Evolutionary conservation across 2,888 invertebrate genomes (phyloP).

Genomic region (Charanyca ferruginea): DNA sequence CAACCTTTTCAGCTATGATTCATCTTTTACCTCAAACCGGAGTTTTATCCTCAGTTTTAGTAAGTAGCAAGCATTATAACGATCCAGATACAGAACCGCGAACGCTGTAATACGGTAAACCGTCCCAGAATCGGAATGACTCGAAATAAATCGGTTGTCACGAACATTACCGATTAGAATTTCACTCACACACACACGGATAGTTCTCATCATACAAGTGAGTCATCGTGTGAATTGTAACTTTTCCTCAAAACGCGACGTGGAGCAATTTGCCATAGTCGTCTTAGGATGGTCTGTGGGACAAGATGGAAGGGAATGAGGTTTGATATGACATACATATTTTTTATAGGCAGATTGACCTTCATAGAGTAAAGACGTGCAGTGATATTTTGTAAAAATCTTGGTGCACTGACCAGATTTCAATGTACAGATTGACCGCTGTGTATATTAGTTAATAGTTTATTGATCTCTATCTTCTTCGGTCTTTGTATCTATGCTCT

Average conservation of each 20-base stretch:
- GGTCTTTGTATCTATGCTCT: too few species aligned
- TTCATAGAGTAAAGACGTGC: too few species aligned
- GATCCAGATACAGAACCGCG: conserved; percentile 48
- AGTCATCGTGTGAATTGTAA: conserved; percentile 80
- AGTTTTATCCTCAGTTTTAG: conserved; percentile 4
- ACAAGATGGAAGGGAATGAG: conserved; percentile 22
- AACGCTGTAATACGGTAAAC: conserved; percentile 51
- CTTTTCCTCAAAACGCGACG: conserved; percentile 75
- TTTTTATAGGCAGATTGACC: too few species aligned
- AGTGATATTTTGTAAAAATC: too few species aligned
- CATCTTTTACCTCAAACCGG: background rate
- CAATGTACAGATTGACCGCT: too few species aligned
- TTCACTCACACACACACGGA: conserved; percentile 60
- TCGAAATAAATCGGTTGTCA: conserved; percentile 63
- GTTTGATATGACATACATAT: background rate
- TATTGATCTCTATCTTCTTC: too few species aligned
- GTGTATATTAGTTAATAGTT: too few species aligned
- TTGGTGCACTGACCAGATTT: too few species aligned
- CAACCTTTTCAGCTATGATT: background rate
- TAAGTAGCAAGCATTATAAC: conserved; percentile 37
- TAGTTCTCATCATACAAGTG: conserved; percentile 59
- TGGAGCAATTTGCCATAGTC: conserved; percentile 72
- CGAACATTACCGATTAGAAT: conserved; percentile 66
- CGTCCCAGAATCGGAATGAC: conserved; percentile 56
- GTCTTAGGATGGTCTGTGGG: conserved; percentile 27